Evolutionary conservation across 2,888 invertebrate genomes (phyloP).

Genomic region (Eilema griseolum): DNA sequence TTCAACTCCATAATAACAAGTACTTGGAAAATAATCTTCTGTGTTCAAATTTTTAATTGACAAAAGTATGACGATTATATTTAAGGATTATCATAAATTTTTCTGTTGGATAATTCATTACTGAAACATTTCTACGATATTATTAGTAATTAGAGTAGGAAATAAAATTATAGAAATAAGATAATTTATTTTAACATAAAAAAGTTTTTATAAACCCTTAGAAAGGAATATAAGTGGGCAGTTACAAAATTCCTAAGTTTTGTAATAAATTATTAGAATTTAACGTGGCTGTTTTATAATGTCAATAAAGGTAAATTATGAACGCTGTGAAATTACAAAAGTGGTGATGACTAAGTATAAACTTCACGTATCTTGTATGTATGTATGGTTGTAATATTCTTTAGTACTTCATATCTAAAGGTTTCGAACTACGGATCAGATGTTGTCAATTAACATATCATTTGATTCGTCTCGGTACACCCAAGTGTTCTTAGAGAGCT

Average conservation of each 20-base stretch:
- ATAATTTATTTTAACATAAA: neutral
- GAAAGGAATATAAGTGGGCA: neutral
- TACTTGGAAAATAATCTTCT: neutral
- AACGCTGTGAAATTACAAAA: neutral
- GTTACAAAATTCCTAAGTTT: neutral
- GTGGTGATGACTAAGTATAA: no score
- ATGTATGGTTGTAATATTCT: no score
- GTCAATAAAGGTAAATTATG: neutral
- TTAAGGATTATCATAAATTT: slow-evolving; percentile 19
- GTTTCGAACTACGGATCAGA: no score
- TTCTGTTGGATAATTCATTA: slow-evolving; percentile 14
- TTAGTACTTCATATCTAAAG: no score
- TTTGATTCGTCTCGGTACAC: no score
- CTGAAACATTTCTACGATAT: slow-evolving; percentile 4
- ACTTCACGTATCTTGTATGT: no score
- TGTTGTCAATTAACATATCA: no score
- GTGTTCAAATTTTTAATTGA: slow-evolving; percentile 3
- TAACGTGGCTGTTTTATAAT: neutral
- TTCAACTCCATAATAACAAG: neutral
- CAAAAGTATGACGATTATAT: slow-evolving; percentile 8
- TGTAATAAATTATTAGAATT: neutral
- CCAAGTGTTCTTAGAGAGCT: no score
- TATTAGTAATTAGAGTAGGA: neutral
- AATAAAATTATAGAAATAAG: neutral
- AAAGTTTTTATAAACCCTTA: neutral